Evolutionary conservation across 2,113 vertebrate species (phyloP).

Genomic region (Elephantulus edwardii): DNA sequence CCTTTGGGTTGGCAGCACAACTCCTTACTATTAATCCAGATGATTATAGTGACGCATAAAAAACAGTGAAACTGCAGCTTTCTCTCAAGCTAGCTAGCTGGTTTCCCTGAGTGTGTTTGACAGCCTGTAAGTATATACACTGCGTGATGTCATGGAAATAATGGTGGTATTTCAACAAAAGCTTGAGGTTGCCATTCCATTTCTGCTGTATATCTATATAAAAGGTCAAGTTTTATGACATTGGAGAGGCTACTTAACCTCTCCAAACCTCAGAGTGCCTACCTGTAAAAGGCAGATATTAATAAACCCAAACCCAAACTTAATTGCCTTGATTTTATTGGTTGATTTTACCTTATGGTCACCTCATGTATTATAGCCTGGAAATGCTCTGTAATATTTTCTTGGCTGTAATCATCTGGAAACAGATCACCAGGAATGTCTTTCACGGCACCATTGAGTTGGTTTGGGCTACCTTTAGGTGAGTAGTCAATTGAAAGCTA

Average conservation of each 20-base stretch:
- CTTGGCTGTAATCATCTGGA: background rate
- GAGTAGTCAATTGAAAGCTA: background rate
- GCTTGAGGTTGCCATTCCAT: too few species aligned
- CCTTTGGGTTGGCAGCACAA: too few species aligned
- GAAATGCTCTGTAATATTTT: background rate
- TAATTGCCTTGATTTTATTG: background rate
- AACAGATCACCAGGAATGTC: background rate
- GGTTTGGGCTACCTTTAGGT: background rate
- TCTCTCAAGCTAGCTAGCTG: background rate
- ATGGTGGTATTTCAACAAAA: background rate
- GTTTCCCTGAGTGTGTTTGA: background rate
- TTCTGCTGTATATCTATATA: background rate
- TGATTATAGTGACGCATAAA: background rate
- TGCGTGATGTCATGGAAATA: accelerated
- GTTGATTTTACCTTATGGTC: background rate
- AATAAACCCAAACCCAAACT: background rate
- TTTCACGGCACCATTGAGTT: background rate
- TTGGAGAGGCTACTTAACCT: background rate
- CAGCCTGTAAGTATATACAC: accelerated
- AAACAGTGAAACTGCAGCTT: background rate
- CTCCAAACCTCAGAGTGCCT: background rate
- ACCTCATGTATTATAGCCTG: background rate
- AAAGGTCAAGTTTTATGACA: background rate
- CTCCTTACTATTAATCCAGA: background rate
- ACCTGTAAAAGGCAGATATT: background rate